phyloP scores from a whole-genome alignment of 2,113 vertebrate species.

The Tautogolabrus adspersus region DNA sequence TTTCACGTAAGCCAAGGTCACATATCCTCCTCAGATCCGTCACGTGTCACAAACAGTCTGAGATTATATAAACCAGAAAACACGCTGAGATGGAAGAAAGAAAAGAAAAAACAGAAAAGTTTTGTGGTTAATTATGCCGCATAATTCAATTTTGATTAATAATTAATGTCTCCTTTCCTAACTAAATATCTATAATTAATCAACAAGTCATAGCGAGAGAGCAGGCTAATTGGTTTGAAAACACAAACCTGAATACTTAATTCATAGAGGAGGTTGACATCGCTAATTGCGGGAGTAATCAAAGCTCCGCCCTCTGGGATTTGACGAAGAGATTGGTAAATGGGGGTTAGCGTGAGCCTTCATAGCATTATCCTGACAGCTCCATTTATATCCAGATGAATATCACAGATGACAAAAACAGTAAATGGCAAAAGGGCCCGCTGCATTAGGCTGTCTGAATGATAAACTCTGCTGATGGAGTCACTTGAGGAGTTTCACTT shows the following conservation, averaged over 20 bases:
- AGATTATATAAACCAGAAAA: slow-evolving; percentile 68
- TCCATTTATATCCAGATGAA: slow-evolving; percentile 81
- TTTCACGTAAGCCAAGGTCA: slow-evolving; percentile 72
- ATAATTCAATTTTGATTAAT: slow-evolving; percentile 98
- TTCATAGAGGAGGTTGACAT: slow-evolving; percentile 93
- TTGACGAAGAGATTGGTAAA: slow-evolving; percentile 91
- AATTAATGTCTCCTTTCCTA: slow-evolving; percentile 98
- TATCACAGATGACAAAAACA: slow-evolving; percentile 74
- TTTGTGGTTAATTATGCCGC: slow-evolving; percentile 93
- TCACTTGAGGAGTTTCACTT: slow-evolving; percentile 65
- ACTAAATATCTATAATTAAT: slow-evolving; percentile 99
- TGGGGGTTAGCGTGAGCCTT: slow-evolving; percentile 83
- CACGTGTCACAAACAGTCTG: slow-evolving; percentile 66
- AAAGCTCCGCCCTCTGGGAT: slow-evolving; percentile 92
- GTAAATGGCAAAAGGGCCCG: slow-evolving; percentile 67
- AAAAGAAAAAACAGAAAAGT: slow-evolving; percentile 71
- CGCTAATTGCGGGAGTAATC: slow-evolving; percentile 98
- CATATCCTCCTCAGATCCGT: slow-evolving; percentile 41
- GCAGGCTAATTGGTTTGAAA: slow-evolving; percentile 98
- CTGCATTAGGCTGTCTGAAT: slow-evolving; percentile 70
- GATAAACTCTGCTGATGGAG: slow-evolving; percentile 67
- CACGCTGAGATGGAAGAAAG: slow-evolving; percentile 3
- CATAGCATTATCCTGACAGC: slow-evolving; percentile 78
- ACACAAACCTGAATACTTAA: slow-evolving; percentile 98
- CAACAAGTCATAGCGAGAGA: slow-evolving; percentile 95